These are phyloP conservation scores for Pygoscelis antarcticus DNA, from an alignment of 2,113 vertebrate species.

Conservation along the genomic window DNA sequence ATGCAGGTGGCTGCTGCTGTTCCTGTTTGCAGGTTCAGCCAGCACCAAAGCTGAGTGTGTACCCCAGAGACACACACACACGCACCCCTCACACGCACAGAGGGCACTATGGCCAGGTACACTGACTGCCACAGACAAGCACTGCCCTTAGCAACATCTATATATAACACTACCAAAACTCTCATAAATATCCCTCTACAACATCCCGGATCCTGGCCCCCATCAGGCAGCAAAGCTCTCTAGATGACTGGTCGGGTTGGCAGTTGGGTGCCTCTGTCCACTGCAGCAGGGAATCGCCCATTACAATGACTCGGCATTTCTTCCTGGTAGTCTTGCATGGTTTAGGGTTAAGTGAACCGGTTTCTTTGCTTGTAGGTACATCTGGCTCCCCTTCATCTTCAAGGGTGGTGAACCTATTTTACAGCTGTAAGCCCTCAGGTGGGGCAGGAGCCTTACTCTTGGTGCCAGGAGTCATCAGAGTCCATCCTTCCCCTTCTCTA, in stretches of 20 bases:
- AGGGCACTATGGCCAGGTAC: neutral
- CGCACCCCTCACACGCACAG: no score
- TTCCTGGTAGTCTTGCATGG: neutral
- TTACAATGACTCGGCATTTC: accelerated
- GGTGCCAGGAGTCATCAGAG: neutral
- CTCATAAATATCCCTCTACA: accelerated
- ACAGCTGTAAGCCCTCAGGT: neutral
- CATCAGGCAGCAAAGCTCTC: neutral
- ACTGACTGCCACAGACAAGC: neutral
- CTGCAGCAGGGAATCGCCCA: neutral
- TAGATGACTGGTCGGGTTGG: neutral
- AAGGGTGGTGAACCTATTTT: neutral
- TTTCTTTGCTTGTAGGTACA: neutral
- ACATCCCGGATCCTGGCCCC: neutral
- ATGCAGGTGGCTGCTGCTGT: neutral
- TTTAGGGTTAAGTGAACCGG: neutral
- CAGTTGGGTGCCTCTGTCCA: neutral
- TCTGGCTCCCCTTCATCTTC: neutral
- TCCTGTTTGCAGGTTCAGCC: neutral
- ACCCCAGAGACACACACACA: neutral
- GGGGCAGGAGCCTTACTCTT: neutral
- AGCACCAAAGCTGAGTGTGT: neutral
- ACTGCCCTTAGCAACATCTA: neutral
- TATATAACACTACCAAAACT: neutral
- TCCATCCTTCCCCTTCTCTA: neutral